Conservation (phyloP, 2,797 vertebrate genomes). For the Pseudopleuronectes americanus region DNA sequence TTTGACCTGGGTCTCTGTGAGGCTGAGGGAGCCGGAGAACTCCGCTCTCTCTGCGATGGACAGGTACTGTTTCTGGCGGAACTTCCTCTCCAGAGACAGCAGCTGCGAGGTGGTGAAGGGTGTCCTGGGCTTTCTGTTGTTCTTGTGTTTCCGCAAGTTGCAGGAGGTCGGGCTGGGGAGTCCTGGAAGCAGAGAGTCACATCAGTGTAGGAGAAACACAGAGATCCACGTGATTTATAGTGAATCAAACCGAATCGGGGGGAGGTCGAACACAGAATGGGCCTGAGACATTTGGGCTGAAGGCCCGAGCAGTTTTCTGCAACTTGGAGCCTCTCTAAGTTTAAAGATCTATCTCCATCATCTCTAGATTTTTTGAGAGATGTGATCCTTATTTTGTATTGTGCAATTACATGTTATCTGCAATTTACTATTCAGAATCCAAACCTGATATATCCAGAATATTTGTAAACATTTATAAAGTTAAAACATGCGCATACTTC, state of each 20-base stretch:
- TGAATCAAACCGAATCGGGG: too few relatives aligned
- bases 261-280: not conserved
- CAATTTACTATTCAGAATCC: too few relatives aligned
- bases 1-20: constrained; percentile 90
- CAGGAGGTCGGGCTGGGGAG: constrained; percentile 83
- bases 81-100: constrained; percentile 88
- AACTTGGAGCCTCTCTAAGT: not conserved
- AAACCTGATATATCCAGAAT: too few relatives aligned
- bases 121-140: constrained; percentile 89
- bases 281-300: not conserved
- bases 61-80: constrained; percentile 90
- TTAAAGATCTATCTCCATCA: not conserved
- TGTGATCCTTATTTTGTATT: too few relatives aligned
- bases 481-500: too few relatives aligned
- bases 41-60: constrained; percentile 89
- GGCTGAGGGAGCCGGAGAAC: constrained; percentile 87
- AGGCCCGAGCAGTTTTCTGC: not conserved
- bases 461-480: too few relatives aligned
- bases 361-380: not conserved
- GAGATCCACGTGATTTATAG: not conserved
- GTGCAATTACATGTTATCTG: too few relatives aligned
- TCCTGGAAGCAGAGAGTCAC: constrained; percentile 73
- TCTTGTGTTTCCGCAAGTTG: constrained; percentile 89
- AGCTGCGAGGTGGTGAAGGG: constrained; percentile 89
- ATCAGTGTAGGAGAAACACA: not conserved